Evolutionary conservation across 1,140 invertebrate genomes (phyloP), one percentile per base, ranked within the genome.

Genomic region (Physella acuta): DNA sequence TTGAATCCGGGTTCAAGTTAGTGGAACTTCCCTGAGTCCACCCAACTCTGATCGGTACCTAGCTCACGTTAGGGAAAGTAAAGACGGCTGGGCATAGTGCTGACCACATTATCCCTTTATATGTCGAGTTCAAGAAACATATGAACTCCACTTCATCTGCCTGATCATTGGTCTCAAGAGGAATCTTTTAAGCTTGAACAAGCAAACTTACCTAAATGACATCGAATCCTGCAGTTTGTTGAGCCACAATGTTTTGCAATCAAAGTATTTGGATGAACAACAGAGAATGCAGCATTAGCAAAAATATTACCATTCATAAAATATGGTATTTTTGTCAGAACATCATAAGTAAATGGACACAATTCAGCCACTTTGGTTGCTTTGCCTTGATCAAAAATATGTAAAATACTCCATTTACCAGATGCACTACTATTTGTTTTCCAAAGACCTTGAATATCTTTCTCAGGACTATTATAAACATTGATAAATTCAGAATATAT

Each of bases 181-280:
- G n/a, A n/a, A n/a, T n/a, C n/a, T n/a, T n/a, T n/a, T n/a, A n/a
- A n/a, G n/a, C n/a, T n/a, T n/a, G n/a, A n/a, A n/a, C n/a, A n/a
- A n/a, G n/a, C n/a, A n/a, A n/a, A 65, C 55, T 68, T 30, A 68
- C 66, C 66, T 31, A 68, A 34, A 55, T 68, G 66, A 51, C 66
- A 68, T 31, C 66, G 33, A 30, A 68, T 44, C 24, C 66, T 53
- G 33, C 53, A 59, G 28, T 68, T 68, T 14, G 66, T 68, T 44
- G 66, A 60, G 20, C 66, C 66, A 68, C 37, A 60, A 33, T 68
- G 66, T 16, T 34, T 60, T 31, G 36, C 36, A 17, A 68, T 68
- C 28, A 16, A 8, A 2, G 66, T 68, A 8, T 24, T 39, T 33
- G 66, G 37, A 28, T 68, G 66, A 14, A 68, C 66, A 17, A 68